Base-by-base conservation (phyloP, 2,113 vertebrate genomes). In the Cheilinus undulatus region DNA sequence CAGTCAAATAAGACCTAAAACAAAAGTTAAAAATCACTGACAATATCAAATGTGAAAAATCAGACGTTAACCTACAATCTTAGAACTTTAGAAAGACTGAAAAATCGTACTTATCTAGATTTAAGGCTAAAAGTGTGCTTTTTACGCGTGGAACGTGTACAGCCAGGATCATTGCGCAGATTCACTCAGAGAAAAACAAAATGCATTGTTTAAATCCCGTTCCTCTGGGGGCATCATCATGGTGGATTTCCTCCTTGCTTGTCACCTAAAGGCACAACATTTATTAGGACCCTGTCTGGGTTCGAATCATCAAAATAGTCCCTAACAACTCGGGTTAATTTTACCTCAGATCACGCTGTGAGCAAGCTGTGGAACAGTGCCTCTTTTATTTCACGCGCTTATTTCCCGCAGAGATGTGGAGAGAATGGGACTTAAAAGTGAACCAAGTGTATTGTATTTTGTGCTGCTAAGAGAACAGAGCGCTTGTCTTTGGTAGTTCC, bases 231-330 rank as follows among this genome's bases (percentile, higher is more conserved):
- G 40, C 40, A 42, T 42, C 40, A 42, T 42, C 14, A 34, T 34
- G 11, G 32, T 34, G 11, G 32, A 11, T 10, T 34, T 34, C 32
- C 11, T 34, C 32, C 5, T 17, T 17, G 3, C 8, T 6, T 42
- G 17, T 42, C 64, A 76, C 74, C 73, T 57, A 15, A 69, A 51
- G 74, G 80, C 70, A 71, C n/a, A 23, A 1, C 23, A 22, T 53
- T 48, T 32, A 58, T 50, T 42, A 60, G 48, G 14, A 6, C 49
- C 3, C 36, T 59, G 71, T 49, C 28, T 52, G 26, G 15, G 7
- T 68, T 70, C 49, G 32, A 60, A 78, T 65, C 68, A 67, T 76
- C 76, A 82, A 36, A 75, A 73, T 82, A 87, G 81, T 75, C 58
- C n/a, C 58, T 65, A 62, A 62, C 50, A 51, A 23, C 76, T 59